phyloP scores from a whole-genome alignment of 2,797 vertebrate species.

The Alcedo atthis region DNA sequence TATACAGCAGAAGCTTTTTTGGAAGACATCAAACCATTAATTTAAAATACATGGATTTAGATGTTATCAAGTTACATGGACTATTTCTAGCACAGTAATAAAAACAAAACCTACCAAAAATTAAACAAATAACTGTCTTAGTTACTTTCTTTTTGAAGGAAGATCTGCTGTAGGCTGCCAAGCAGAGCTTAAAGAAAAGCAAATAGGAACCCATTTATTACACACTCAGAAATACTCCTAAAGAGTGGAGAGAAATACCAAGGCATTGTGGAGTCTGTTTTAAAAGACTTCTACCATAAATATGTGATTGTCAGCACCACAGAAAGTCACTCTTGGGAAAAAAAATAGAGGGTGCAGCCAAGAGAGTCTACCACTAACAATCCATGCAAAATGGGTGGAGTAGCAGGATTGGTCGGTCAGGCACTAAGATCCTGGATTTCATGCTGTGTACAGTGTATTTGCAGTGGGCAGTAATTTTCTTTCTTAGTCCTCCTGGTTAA shows the following conservation, averaged over 20 bases:
- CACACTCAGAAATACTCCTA: neutral
- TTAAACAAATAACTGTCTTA: neutral
- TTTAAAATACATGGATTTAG: neutral
- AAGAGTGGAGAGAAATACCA: neutral
- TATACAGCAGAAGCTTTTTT: neutral
- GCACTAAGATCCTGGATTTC: neutral
- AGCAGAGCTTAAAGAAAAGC: neutral
- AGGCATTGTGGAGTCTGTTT: neutral
- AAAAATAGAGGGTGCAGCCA: neutral
- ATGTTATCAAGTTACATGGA: neutral
- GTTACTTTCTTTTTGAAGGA: neutral
- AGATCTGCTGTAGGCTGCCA: neutral
- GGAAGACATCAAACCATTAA: neutral
- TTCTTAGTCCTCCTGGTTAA: neutral
- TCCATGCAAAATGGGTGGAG: neutral
- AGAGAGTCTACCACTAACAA: neutral
- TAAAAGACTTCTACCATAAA: neutral
- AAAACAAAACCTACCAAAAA: neutral
- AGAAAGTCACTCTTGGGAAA: neutral
- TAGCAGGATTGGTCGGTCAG: fast-evolving
- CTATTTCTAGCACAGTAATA: neutral
- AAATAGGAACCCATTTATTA: neutral
- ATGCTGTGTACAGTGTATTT: neutral
- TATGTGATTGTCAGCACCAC: neutral
- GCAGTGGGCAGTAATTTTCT: neutral